phyloP scores from a whole-genome alignment of 2,113 vertebrate genomes.

The Trochalopteron elliotii region DNA sequence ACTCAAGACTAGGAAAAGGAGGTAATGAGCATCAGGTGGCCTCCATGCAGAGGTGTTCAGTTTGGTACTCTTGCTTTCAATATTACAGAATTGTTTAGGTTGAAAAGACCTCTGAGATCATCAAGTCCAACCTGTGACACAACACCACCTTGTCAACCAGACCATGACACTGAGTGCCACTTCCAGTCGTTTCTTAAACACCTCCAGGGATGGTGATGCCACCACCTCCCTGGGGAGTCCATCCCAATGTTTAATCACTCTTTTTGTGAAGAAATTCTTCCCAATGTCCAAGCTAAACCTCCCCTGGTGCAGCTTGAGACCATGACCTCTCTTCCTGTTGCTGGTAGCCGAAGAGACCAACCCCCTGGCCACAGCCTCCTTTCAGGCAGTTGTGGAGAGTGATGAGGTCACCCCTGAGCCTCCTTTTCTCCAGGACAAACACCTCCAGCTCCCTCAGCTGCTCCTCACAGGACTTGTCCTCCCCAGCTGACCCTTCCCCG shows the following conservation, averaged over 20 bases:
- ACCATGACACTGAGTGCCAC: not conserved
- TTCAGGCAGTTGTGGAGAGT: not conserved
- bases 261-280: too few relatives aligned
- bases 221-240: too few relatives aligned
- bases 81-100: not conserved
- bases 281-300: not conserved
- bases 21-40: not conserved
- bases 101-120: not conserved
- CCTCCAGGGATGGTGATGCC: too few relatives aligned
- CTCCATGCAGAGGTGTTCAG: not conserved
- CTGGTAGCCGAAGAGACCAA: not conserved
- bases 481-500: not conserved
- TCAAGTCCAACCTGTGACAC: not conserved
- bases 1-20: not conserved
- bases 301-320: not conserved
- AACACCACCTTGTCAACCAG: not conserved
- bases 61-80: not conserved
- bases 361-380: fast-evolving
- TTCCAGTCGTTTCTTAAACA: too few relatives aligned
- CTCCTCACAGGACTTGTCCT: not conserved
- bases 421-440: too few relatives aligned
- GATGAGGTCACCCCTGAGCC: too few relatives aligned
- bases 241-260: too few relatives aligned
- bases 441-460: not conserved
- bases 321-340: not conserved